These are phyloP conservation scores for Lasioglossum pauxillum DNA, from an alignment of 2,888 invertebrate species.

Conservation along the genomic window DNA sequence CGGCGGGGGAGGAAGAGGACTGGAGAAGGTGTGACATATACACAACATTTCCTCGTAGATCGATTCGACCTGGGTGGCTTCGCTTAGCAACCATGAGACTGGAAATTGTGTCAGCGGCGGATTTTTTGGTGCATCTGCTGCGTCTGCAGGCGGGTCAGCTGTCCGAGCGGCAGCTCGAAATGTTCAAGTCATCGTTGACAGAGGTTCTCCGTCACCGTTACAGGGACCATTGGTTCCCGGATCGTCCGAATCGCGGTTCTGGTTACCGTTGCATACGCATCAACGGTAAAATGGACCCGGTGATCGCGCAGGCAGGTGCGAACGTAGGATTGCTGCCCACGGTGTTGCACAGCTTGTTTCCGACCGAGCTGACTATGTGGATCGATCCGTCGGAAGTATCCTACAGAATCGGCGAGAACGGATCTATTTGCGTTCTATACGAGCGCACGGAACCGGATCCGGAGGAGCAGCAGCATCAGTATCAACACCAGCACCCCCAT, in stretches of 20 bases:
- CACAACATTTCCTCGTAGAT: slow-evolving; percentile 16
- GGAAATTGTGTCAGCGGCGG: slow-evolving; percentile 85
- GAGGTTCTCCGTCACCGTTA: slow-evolving; percentile 85
- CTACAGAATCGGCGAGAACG: slow-evolving; percentile 88
- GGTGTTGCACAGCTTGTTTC: slow-evolving; percentile 86
- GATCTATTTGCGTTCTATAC: slow-evolving; percentile 87
- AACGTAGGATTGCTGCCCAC: slow-evolving; percentile 88
- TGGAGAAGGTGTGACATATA: slow-evolving; percentile 8
- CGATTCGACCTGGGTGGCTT: slow-evolving; percentile 62
- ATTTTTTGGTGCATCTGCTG: slow-evolving; percentile 85
- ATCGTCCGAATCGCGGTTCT: slow-evolving; percentile 89
- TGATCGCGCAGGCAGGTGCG: slow-evolving; percentile 88
- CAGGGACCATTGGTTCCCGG: slow-evolving; percentile 91
- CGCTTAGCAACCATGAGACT: slow-evolving; percentile 82
- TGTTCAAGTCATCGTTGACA: slow-evolving; percentile 84
- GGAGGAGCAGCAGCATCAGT: slow-evolving; percentile 69
- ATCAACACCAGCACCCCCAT: slow-evolving; percentile 59
- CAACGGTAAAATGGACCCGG: slow-evolving; percentile 90
- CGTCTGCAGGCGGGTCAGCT: slow-evolving; percentile 83
- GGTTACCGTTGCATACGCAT: slow-evolving; percentile 90
- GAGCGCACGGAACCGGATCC: slow-evolving; percentile 81
- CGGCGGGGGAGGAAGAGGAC: slow-evolving; percentile 25
- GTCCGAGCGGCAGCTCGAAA: slow-evolving; percentile 84
- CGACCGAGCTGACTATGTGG: slow-evolving; percentile 91
- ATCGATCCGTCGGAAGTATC: slow-evolving; percentile 91